phyloP scores from a whole-genome alignment of 2,797 vertebrate species.

The Dicrostonyx torquatus region DNA sequence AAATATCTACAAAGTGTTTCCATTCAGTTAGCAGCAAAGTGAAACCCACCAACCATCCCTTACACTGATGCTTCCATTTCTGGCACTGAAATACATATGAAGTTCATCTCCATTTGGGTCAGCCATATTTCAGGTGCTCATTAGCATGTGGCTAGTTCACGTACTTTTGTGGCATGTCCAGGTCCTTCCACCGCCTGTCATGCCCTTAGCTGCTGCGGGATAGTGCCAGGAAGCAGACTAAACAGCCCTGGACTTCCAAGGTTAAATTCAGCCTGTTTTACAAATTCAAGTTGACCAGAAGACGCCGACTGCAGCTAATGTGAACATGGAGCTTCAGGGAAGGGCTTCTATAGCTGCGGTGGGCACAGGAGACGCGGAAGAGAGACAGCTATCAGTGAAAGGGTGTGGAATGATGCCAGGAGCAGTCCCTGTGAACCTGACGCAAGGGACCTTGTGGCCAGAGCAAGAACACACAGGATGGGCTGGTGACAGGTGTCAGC shows the following conservation, averaged over 20 bases:
- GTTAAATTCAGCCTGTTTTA: constrained; percentile 6
- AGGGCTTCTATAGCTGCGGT: neutral
- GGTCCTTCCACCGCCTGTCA: neutral
- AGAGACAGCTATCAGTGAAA: neutral
- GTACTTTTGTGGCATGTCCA: neutral
- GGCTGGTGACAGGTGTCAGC: neutral
- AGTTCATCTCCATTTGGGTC: neutral
- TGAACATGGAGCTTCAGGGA: neutral
- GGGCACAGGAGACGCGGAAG: neutral
- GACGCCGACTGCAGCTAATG: neutral
- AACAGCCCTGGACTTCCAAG: neutral
- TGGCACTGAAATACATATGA: neutral
- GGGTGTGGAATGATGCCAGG: neutral
- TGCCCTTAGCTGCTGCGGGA: neutral
- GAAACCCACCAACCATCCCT: neutral
- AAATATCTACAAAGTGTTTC: constrained; percentile 4
- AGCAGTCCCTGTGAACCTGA: neutral
- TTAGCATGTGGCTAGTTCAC: neutral
- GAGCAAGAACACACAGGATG: neutral
- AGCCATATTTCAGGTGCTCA: neutral
- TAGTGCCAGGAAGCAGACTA: neutral
- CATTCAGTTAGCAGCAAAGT: neutral
- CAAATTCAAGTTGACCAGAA: constrained; percentile 11
- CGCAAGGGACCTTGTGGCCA: neutral
- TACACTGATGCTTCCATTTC: neutral